phyloP scores from a whole-genome alignment of 2,888 invertebrate genomes.

The Masnerella sp. region DNA sequence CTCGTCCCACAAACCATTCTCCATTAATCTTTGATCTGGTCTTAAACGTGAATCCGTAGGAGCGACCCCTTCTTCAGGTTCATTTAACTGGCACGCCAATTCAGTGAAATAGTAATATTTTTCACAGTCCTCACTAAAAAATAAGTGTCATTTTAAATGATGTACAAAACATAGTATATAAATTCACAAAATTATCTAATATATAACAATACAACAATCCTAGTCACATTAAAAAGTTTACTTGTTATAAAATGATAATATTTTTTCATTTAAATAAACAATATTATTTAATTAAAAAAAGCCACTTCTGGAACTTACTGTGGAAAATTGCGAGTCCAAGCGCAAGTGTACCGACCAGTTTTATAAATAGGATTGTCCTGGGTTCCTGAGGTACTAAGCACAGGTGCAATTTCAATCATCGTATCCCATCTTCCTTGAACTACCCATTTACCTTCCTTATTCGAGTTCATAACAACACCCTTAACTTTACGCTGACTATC shows the following conservation, averaged over 20 bases:
- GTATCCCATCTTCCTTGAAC: constrained; percentile 96
- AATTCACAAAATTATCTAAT: too few relatives aligned
- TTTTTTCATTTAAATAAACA: too few relatives aligned
- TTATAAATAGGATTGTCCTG: constrained; percentile 92
- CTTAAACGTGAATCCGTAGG: constrained; percentile 95
- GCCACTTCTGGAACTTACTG: too few relatives aligned
- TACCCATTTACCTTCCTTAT: constrained; percentile 85
- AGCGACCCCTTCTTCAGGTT: constrained; percentile 93
- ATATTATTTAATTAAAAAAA: too few relatives aligned
- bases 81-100: constrained; percentile 97
- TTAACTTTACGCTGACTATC: constrained; percentile 95
- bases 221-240: too few relatives aligned
- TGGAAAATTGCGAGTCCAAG: constrained; percentile 92
- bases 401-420: constrained; percentile 95
- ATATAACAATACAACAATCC: too few relatives aligned
- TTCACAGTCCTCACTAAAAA: constrained; percentile 81
- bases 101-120: constrained; percentile 96
- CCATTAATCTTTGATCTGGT: constrained; percentile 99
- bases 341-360: constrained; percentile 89
- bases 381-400: constrained; percentile 84
- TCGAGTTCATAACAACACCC: constrained; percentile 86
- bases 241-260: too few relatives aligned
- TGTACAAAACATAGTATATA: too few relatives aligned
- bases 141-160: neutral
- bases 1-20: constrained; percentile 93